phyloP scores from a whole-genome alignment of 2,888 invertebrate species.

The Drosophila anomalipes region DNA sequence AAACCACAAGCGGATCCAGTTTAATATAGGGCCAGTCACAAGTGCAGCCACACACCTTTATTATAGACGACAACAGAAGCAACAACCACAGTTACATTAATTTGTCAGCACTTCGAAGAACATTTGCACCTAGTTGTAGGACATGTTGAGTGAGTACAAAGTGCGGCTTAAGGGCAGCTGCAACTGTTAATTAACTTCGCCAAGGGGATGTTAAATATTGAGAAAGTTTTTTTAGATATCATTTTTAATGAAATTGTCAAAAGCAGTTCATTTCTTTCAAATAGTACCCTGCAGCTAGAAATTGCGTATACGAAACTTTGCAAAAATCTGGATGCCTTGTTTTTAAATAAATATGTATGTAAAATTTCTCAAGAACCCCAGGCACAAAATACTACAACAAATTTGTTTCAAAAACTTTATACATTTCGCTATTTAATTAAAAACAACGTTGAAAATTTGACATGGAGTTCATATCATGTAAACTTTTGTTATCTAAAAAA shows the following conservation, averaged over 20 bases:
- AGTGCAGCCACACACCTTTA: conserved; percentile 1
- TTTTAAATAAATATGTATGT: background rate
- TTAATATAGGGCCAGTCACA: conserved; percentile 22
- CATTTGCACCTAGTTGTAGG: conserved; percentile 2
- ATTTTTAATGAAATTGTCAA: conserved; percentile 22
- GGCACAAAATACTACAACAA: background rate
- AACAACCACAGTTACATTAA: background rate
- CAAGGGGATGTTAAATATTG: background rate
- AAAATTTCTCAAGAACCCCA: background rate
- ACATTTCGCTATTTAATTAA: background rate
- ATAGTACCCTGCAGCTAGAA: background rate
- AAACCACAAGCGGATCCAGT: conserved; percentile 59
- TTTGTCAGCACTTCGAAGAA: background rate
- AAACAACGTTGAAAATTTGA: background rate
- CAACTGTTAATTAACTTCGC: conserved; percentile 1
- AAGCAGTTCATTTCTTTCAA: conserved; percentile 12
- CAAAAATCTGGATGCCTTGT: background rate
- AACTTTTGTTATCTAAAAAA: background rate
- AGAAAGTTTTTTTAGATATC: conserved; percentile 24
- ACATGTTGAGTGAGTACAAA: conserved; percentile 1
- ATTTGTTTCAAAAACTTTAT: background rate
- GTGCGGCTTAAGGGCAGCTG: background rate
- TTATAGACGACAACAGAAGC: background rate
- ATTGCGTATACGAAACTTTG: background rate
- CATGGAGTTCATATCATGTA: background rate